Evolutionary conservation across 2,797 vertebrate species (phyloP), one percentile per base, ranked within the genome.

Genomic region (Ctenosaura bakeri): DNA sequence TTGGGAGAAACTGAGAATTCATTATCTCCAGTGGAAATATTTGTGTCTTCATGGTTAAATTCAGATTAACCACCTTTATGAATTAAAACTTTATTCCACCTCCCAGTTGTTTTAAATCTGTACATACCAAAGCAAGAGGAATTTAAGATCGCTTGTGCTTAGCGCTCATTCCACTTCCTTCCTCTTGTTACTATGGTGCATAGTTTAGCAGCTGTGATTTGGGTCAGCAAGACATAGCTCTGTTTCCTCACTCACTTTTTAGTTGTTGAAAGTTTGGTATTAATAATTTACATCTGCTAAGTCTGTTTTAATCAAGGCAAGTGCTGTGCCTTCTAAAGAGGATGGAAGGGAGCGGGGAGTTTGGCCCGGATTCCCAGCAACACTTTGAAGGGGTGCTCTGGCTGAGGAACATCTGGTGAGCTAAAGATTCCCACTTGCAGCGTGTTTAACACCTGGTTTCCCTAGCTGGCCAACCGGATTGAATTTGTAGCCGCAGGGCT

Each of bases 361-460:
- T 32, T 38, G 73, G 4, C 83, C 54, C 0, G 79, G 73, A 50
- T 32, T 46, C 69, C 62, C 12, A 24, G 6, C 1, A 0, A 32
- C 5, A 38, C 54, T 88, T 81, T 74, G 29, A 46, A 89, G 78
- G 56, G 20, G 22, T 46, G 0, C 35, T 66, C 74, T 95, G 91
- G 77, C 42, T 81, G 90, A 22, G 62, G 89, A 90, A 91, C 69
- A 90, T n/a, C 32, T 79, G 20, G 22, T 46, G 86, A 85, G n/a
- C 7, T 77, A 90, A 78, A 5, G 3, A 16, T 52, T 76, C 42
- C 16, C 91, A 9, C 85, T 77, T 69, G 56, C 78, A 86, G 42
- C 8, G 56, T 16, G 26, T 42, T 29, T 69, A 59, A 71, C 78
- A 69, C 32, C 29, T 32, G 18, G 22, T 1, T 69, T 8, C 32